Base-by-base conservation (phyloP, 2,113 vertebrate species). In the Oreochromis aureus region DNA sequence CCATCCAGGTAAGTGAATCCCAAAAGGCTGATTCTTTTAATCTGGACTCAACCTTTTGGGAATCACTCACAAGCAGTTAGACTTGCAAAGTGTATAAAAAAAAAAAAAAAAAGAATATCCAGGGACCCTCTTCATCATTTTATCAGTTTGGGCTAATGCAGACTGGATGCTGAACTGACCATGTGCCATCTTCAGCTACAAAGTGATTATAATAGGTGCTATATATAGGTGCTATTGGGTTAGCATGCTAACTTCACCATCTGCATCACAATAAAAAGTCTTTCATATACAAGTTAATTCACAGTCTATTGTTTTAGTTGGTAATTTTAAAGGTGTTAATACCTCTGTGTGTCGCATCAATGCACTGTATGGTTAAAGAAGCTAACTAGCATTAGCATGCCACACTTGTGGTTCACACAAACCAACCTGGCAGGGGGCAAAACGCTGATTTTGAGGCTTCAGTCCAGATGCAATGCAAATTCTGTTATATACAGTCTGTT, bases 101-200 rank as follows among this genome's bases (percentile, higher is more conserved):
- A 39, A 44, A 34, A 44, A 34, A 19, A 39, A 34, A 63, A 24
- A 73, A 10, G 5, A 46, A 46, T 10, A 46, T 46, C 15, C 0
- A 27, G 2, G 15, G 39, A 73, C 6, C 0, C 1, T 73, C 13
- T 73, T 73, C 5, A 46, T 44, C 5, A 0, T 24, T 24, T 46
- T 16, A 46, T 73, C 3, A 73, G 46, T 44, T 46, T 46, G 1
- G 13, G 1, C 39, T 73, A 10, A 18, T 22, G 22, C 15, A 2
- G 22, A 48, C 0, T 2, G 22, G 22, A 48, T 27, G 41, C 69
- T 76, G 69, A 76, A 76, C 10, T 10, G 41, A 73, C 8, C 12
- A 9, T 24, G 63, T 0, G 41, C 63, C 36, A 71, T 71, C 63
- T 41, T 41, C n/a, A 18, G 9, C 9, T 46, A 27, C 41, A 73